These are phyloP conservation scores for Archips crataeganus DNA, from an alignment of 2,888 invertebrate genomes.

Conservation along the genomic window DNA sequence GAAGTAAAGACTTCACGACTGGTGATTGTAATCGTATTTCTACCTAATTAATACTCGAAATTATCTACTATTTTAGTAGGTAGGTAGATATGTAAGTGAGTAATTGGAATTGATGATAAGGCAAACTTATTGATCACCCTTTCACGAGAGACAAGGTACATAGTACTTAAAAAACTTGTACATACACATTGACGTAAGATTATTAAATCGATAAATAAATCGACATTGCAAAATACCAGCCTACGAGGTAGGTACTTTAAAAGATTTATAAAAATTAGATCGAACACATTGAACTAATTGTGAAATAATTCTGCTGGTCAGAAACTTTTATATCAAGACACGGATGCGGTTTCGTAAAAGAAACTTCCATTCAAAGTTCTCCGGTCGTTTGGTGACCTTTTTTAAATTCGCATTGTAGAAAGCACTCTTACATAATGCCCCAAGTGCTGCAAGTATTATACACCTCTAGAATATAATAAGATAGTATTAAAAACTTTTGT, in stretches of 20 bases:
- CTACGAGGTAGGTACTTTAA: neutral
- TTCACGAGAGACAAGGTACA: neutral
- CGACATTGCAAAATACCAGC: neutral
- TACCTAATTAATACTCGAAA: neutral
- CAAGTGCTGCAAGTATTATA: constrained; percentile 56
- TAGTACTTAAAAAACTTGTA: neutral
- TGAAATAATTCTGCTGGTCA: constrained; percentile 42
- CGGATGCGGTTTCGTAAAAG: constrained; percentile 47
- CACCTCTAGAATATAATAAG: constrained; percentile 43
- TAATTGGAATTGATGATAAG: neutral
- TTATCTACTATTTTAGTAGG: too few species aligned
- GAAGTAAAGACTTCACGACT: too few species aligned
- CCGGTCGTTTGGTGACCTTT: constrained; percentile 60
- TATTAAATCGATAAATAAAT: neutral
- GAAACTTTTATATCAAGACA: constrained; percentile 33
- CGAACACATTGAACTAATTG: neutral
- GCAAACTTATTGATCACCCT: neutral
- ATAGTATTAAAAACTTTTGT: constrained; percentile 47
- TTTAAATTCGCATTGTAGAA: constrained; percentile 48
- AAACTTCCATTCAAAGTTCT: constrained; percentile 68
- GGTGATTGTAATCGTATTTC: too few species aligned
- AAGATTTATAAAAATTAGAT: neutral
- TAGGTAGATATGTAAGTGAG: too few species aligned
- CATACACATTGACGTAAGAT: neutral
- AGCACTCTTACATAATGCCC: constrained; percentile 48